Evolutionary conservation across 37 sponge, comb jelly and placozoan genomes (phyloP).

Genomic region (Oscarella lobularis): DNA sequence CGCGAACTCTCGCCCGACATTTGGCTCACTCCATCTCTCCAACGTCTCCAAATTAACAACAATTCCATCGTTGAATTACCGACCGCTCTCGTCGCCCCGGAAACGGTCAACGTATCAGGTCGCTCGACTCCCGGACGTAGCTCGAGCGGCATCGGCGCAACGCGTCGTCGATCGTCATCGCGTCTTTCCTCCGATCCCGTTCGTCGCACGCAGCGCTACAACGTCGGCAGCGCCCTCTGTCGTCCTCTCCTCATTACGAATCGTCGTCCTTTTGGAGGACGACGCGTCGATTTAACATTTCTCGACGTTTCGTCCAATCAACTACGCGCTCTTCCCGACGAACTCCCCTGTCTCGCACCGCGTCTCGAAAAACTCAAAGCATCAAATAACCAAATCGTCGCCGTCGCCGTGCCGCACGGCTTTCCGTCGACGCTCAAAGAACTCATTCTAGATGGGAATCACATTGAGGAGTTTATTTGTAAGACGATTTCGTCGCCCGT

Average conservation of each 20-base stretch:
- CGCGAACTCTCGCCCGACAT: neutral
- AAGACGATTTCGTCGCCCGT: neutral
- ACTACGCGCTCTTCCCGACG: constrained; percentile 34
- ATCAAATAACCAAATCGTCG: constrained; percentile 41
- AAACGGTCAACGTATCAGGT: too few relatives aligned
- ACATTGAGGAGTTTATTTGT: neutral
- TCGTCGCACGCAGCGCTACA: too few relatives aligned
- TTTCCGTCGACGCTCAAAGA: constrained; percentile 49
- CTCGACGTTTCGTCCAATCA: constrained; percentile 48
- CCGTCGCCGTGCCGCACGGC: constrained; percentile 40
- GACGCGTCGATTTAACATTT: constrained; percentile 21
- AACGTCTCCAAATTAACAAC: neutral
- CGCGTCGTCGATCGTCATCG: too few relatives aligned
- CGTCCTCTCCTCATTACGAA: neutral
- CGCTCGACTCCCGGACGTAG: too few relatives aligned
- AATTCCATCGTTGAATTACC: neutral
- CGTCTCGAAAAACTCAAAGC: constrained; percentile 49
- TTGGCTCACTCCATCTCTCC: neutral
- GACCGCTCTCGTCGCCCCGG: too few relatives aligned
- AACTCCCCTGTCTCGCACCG: constrained; percentile 57
- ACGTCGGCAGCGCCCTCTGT: neutral
- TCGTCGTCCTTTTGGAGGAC: too few relatives aligned
- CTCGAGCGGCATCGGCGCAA: too few relatives aligned
- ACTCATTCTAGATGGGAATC: constrained; percentile 40
- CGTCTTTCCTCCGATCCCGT: too few relatives aligned